Conservation (phyloP, 2,797 vertebrate species). For the Micromesistius poutassou region DNA sequence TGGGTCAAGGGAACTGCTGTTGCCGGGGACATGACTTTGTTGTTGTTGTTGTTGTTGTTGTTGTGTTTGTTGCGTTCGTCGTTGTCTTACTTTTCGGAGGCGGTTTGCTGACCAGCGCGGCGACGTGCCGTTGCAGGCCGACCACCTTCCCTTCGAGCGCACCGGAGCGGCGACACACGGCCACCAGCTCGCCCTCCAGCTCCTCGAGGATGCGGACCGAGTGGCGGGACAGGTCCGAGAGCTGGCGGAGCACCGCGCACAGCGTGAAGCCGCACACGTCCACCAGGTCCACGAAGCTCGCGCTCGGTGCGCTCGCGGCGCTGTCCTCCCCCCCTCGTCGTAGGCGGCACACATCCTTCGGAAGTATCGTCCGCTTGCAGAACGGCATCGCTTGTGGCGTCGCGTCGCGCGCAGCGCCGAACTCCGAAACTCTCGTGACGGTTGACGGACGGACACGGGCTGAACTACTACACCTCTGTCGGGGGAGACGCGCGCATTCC, state of each 20-base stretch:
- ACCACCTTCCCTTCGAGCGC: conserved; percentile 69
- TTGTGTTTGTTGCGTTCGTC: background rate
- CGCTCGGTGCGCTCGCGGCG: conserved; percentile 33
- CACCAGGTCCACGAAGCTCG: conserved; percentile 64
- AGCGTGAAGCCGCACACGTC: conserved; percentile 73
- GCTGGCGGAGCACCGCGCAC: conserved; percentile 73
- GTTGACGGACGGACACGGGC: background rate
- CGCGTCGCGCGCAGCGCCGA: background rate
- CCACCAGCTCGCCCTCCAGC: conserved; percentile 73
- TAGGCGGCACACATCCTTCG: conserved; percentile 70
- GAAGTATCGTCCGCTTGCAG: conserved; percentile 73
- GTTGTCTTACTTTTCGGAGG: conserved; percentile 63
- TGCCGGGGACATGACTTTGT: too few species aligned
- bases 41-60: too few species aligned
- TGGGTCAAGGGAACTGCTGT: too few species aligned
- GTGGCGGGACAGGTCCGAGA: conserved; percentile 76
- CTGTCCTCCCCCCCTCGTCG: conserved; percentile 43
- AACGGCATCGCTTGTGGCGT: conserved; percentile 69
- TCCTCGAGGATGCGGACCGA: conserved; percentile 77
- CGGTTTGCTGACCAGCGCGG: conserved; percentile 64
- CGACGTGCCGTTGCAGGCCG: conserved; percentile 68
- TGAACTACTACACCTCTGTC: background rate
- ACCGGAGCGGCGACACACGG: conserved; percentile 67
- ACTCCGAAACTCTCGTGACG: background rate
- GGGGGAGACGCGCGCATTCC: conserved; percentile 38